These are phyloP conservation scores for Sialis lutaria DNA, from an alignment of 2,888 invertebrate genomes.

Conservation along the genomic window DNA sequence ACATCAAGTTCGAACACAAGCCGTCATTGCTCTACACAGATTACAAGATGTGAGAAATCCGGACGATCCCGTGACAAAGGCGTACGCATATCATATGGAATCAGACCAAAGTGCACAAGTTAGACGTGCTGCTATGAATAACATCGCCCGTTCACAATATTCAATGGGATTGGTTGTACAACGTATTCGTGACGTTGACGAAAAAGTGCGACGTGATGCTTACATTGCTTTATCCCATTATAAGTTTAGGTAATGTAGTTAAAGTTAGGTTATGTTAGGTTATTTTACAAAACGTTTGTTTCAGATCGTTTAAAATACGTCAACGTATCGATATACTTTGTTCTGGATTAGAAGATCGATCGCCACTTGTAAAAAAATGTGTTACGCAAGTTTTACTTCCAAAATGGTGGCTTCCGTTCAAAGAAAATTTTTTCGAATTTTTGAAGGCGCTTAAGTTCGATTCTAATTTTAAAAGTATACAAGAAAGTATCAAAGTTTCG, in stretches of 20 bases:
- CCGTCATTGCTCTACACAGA: slow-evolving; percentile 58
- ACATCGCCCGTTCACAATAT: slow-evolving; percentile 52
- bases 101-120: slow-evolving; percentile 48
- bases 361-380: slow-evolving; percentile 28
- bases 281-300: slow-evolving; percentile 18
- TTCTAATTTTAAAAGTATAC: slow-evolving; percentile 40
- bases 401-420: slow-evolving; percentile 56
- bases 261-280: no score
- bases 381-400: slow-evolving; percentile 40
- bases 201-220: slow-evolving; percentile 47
- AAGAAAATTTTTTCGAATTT: slow-evolving; percentile 45
- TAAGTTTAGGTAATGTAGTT: no score
- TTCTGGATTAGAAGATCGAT: slow-evolving; percentile 43
- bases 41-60: slow-evolving; percentile 63
- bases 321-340: slow-evolving; percentile 42
- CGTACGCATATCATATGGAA: slow-evolving; percentile 50
- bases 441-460: slow-evolving; percentile 60
- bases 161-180: slow-evolving; percentile 50
- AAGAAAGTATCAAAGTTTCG: slow-evolving; percentile 36
- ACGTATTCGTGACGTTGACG: slow-evolving; percentile 60
- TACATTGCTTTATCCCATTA: slow-evolving; percentile 22
- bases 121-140: slow-evolving; percentile 45
- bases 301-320: slow-evolving; percentile 35
- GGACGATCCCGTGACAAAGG: slow-evolving; percentile 56
- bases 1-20: slow-evolving; percentile 60